Evolutionary conservation across 2,888 invertebrate genomes (phyloP), one percentile per base, ranked within the genome.

Genomic region (Acrobasis suavella): DNA sequence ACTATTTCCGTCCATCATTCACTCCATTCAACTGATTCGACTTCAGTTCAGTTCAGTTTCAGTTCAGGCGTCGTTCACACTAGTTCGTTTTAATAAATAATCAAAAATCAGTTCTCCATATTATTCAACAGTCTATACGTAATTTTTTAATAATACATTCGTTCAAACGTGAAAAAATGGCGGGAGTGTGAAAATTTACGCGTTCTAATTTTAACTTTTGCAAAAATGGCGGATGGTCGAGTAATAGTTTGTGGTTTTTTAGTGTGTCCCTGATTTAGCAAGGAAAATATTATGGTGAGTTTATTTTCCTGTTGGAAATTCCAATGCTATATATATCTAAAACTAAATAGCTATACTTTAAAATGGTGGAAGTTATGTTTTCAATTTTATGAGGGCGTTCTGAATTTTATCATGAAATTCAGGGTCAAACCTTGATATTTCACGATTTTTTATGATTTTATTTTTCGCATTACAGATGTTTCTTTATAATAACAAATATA

Each of bases 1-100:
- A 80, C 87, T 87, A 87, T 89, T 87, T 86, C 82, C 85, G 87
- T 86, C 83, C 85, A 78, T 86, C 87, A 87, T 87, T 84, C 85
- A 85, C 81, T 76, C 9, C 17, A 22, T 9, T 39, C 56, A 46
- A 6, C 5, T 10, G 2, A 22, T 22, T 22, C 22, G 5, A 22
- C 32, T 32, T 32, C 32, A 32, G 32, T 32, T 70, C 70, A 70
- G 69, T 72, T 73, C 76, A 80, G 83, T 83, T 67, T 74, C 71
- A 71, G 72, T 74, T 73, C 69, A 71, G 70, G 65, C 60, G 50
- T 60, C 67, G 69, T 32, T 22, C 63, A 46, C 39, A 50, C 10
- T 37, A 60, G 39, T 56, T 42, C 14, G 8, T 56, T n/a, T n/a
- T 14, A 2, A 14, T 14, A 46, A 46, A 14, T 46, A 12, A 14